phyloP scores from a whole-genome alignment of 2,797 vertebrate genomes.

The Scomberomorus guttatus region DNA sequence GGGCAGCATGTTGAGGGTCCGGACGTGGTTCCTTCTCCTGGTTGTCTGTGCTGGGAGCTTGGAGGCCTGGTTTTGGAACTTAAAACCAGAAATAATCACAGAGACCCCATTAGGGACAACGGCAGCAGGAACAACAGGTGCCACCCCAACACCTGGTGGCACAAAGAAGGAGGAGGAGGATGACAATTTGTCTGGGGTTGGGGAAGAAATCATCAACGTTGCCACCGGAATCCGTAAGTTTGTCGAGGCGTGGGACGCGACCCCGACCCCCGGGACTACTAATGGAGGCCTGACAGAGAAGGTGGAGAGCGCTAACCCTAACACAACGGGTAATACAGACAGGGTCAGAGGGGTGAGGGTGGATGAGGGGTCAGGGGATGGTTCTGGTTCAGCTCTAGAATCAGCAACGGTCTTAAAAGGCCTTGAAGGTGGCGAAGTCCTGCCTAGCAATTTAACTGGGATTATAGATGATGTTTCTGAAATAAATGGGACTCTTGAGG shows the following conservation, averaged over 20 bases:
- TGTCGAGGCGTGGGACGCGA: constrained; percentile 79
- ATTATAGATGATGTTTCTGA: constrained; percentile 12
- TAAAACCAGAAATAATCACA: rapidly evolving
- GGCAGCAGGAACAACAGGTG: not conserved
- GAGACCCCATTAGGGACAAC: not conserved
- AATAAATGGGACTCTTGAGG: constrained; percentile 14
- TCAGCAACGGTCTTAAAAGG: constrained; percentile 8
- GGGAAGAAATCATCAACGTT: constrained; percentile 79
- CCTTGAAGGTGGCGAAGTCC: not conserved
- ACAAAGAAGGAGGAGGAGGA: constrained; percentile 31
- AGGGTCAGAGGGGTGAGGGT: constrained; percentile 46
- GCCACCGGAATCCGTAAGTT: constrained; percentile 79
- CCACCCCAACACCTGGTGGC: not conserved
- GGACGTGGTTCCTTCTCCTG: constrained; percentile 62
- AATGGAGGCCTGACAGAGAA: constrained; percentile 47
- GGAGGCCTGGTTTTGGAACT: constrained; percentile 66
- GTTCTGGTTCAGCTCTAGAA: constrained; percentile 37
- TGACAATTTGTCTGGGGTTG: constrained; percentile 77
- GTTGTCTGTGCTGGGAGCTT: constrained; percentile 49
- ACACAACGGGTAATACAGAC: constrained; percentile 72
- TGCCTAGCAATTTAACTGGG: constrained; percentile 20
- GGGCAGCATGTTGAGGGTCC: constrained; percentile 66
- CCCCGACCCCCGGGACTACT: constrained; percentile 10
- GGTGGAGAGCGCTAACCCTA: constrained; percentile 54
- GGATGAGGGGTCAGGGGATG: constrained; percentile 44